Conservation (phyloP, 1,140 invertebrate species). For the Drosophila rhopaloa region DNA sequence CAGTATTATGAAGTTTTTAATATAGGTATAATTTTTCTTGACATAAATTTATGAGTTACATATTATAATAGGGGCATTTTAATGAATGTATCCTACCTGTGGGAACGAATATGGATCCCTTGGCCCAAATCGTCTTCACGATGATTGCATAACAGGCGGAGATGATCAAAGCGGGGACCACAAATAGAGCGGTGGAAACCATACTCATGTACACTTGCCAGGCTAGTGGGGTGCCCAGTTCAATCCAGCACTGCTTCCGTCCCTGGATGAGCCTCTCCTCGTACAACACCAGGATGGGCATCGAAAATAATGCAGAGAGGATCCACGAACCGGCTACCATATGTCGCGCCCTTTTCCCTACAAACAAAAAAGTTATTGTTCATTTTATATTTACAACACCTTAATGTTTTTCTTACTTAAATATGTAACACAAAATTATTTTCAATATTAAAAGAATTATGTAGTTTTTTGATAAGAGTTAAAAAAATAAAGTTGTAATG, state of each 20-base stretch:
- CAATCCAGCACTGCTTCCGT: conserved; percentile 95
- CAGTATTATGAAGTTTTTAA: no score
- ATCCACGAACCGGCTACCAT: conserved; percentile 93
- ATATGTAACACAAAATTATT: no score
- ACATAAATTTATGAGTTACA: no score
- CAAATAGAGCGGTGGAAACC: conserved; percentile 93
- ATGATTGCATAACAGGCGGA: conserved; percentile 96
- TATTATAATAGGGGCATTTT: no score
- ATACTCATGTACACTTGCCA: conserved; percentile 96
- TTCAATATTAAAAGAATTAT: no score
- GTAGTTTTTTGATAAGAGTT: no score
- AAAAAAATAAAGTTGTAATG: no score
- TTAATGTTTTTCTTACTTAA: no score
- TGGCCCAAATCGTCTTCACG: conserved; percentile 96
- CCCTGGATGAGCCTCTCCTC: conserved; percentile 91
- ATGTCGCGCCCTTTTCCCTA: conserved; percentile 92
- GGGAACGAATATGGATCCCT: conserved; percentile 86
- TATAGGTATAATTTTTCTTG: no score
- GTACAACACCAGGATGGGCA: conserved; percentile 93
- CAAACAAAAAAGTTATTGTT: not conserved
- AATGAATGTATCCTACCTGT: conserved; percentile 59
- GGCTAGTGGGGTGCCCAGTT: conserved; percentile 89
- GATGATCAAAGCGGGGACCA: conserved; percentile 95
- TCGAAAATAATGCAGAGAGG: conserved; percentile 92
- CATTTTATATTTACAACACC: no score